Base-by-base conservation (phyloP, 2,888 invertebrate genomes). In the Cheilosia grossa region DNA sequence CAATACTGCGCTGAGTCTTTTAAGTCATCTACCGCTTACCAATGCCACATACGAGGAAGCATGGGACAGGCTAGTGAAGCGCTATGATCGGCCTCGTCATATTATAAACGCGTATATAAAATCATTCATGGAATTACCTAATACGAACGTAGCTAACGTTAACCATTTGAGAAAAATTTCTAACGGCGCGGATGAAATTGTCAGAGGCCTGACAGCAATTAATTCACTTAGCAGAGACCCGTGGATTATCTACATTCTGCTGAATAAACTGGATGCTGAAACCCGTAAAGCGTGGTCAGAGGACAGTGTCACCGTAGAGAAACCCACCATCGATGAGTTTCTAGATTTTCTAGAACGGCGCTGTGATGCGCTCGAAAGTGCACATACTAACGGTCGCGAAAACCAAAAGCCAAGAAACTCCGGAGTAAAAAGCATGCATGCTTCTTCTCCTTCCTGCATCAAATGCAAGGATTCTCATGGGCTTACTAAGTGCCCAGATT, bases 171-270 rank as follows among this genome's bases (percentile, higher is more conserved):
- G 82, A 59, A 78, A 33, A 58, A 69, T 74, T 10, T 47, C 74
- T 3, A 66, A 82, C 47, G 72, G 74, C n/a, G 79, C 82, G 15
- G 75, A 81, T 63, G 78, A 72, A 51, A 54, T 69, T 0, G 66
- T 72, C 0, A 33, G 75, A 17, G 74, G 70, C 6, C 49, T 77
- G 15, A 30, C 37, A 49, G 40, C 72, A 1, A 42, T 81, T 7
- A 33, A 51, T 37, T 19, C 51, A 17, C 24, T 61, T 9, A 5
- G 59, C 15, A 56, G 78, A 15, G 78, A 82, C 51, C 74, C 74
- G 15, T 74, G 59, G 74, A 27, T 79, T 51, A 69, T 67, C n/a
- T 51, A 73, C 13, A 59, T 72, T 54, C 33, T 83, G 10, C 21
- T 75, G 19, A 78, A 73, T 13, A 79, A 74, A 58, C 7, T 58